Evolutionary conservation across 2,888 invertebrate species (phyloP), one percentile per base, ranked within the genome.

Genomic region (Lumbricus terrestris): DNA sequence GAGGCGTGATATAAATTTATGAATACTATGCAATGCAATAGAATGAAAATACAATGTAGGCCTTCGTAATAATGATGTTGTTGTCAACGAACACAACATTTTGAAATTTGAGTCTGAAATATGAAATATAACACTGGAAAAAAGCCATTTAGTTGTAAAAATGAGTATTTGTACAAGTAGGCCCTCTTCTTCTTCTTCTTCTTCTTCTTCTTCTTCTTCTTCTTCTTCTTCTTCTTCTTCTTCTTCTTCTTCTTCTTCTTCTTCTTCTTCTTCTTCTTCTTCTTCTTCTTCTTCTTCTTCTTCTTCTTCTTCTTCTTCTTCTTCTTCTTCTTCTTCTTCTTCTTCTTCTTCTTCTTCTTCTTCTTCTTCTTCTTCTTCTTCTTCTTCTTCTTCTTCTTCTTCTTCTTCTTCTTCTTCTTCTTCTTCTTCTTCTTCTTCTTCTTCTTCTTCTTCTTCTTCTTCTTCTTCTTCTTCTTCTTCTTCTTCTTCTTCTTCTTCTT

Each of bases 401-500:
- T 88, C 88, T 16, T 88, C n/a, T n/a, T 88, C n/a, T n/a, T 16
- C n/a, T n/a, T 88, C n/a, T 88, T 88, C n/a, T 16, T 88, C n/a
- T 16, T 20, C 20, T 16, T 88, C 88, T 88, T 88, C 20, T 88
- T 88, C 88, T 88, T 88, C 88, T n/a, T 88, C 88, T n/a, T 88
- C 88, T n/a, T 88, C 88, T 35, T 88, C 88, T n/a, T 88, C 88
- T 88, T 88, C 88, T n/a, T 88, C 88, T n/a, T 88, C 88, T n/a
- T 88, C 88, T 88, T 88, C 88, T 88, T 88, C n/a, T 88, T 88
- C n/a, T 88, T 88, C 88, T n/a, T 88, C n/a, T 88, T 88, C 88
- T 88, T 88, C 88, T 88, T 88, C 35, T n/a, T 88, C 88, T 88
- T 88, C 88, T 88, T 88, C n/a, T 88, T 88, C 88, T 88, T 88